Evolutionary conservation across 2,113 vertebrate genomes (phyloP).

Genomic region (Eulemur macaco): DNA sequence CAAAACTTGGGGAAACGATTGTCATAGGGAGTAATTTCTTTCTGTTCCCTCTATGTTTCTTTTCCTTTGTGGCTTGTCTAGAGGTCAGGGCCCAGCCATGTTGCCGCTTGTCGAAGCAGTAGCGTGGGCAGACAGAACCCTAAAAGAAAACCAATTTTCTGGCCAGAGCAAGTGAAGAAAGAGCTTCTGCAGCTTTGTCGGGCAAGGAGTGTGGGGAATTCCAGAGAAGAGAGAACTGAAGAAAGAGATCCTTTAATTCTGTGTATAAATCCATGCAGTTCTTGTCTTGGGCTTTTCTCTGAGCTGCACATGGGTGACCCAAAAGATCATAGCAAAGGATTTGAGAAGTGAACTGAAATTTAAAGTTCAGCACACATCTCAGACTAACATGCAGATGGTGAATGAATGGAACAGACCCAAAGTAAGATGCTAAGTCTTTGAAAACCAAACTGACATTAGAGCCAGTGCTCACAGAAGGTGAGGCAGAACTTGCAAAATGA

Average conservation of each 20-base stretch:
- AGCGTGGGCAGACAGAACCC: not conserved
- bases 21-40: not conserved
- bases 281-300: not conserved
- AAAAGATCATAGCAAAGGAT: not conserved
- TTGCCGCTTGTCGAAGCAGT: not conserved
- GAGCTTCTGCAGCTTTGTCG: not conserved
- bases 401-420: not conserved
- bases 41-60: not conserved
- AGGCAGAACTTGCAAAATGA: not conserved
- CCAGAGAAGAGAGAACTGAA: not conserved
- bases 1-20: not conserved
- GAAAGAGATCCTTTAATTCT: not conserved
- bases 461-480: not conserved
- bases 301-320: not conserved
- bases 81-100: accelerated
- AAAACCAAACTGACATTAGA: not conserved
- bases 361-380: not conserved
- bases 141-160: not conserved
- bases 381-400: not conserved
- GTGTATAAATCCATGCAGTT: not conserved
- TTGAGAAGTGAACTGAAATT: not conserved
- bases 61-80: not conserved
- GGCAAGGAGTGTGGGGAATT: not conserved
- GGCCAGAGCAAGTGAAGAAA: not conserved
- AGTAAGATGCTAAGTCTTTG: not conserved